Evolutionary conservation across 2,797 vertebrate genomes (phyloP).

Genomic region (Picus viridis): DNA sequence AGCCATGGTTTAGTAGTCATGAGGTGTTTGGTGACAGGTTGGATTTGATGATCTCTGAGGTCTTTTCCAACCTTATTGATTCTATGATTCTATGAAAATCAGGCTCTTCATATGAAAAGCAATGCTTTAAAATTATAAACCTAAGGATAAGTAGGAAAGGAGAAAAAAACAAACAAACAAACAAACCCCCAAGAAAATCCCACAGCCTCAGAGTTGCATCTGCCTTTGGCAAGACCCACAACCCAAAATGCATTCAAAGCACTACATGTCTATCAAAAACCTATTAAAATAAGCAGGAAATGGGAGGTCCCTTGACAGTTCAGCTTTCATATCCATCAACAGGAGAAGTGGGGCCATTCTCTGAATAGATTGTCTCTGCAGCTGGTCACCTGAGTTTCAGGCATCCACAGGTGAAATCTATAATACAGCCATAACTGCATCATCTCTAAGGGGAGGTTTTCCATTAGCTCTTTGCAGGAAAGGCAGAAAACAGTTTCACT

Average conservation of each 20-base stretch:
- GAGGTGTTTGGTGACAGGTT: too few species aligned
- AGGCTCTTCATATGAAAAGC: not conserved
- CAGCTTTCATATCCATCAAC: not conserved
- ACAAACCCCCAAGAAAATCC: not conserved
- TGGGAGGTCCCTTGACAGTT: not conserved
- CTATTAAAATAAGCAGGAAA: conserved; percentile 46
- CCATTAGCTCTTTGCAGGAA: conserved; percentile 68
- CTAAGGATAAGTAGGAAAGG: not conserved
- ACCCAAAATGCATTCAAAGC: conserved; percentile 25
- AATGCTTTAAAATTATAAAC: not conserved
- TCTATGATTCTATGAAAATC: not conserved
- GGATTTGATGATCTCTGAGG: too few species aligned
- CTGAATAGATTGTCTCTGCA: conserved; percentile 31
- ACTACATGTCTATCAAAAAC: not conserved
- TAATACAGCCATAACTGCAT: conserved; percentile 11
- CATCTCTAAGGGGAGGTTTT: conserved; percentile 26
- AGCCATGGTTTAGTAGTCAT: too few species aligned
- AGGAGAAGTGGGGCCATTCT: not conserved
- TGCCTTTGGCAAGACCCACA: not conserved
- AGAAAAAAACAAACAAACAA: not conserved
- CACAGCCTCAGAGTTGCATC: not conserved
- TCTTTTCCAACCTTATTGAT: too few species aligned
- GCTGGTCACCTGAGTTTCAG: conserved; percentile 44
- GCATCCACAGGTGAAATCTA: conserved; percentile 49
- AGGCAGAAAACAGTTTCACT: conserved; percentile 50